Base-by-base conservation (phyloP, 2,797 vertebrate genomes). In the Anguilla marmorata region DNA sequence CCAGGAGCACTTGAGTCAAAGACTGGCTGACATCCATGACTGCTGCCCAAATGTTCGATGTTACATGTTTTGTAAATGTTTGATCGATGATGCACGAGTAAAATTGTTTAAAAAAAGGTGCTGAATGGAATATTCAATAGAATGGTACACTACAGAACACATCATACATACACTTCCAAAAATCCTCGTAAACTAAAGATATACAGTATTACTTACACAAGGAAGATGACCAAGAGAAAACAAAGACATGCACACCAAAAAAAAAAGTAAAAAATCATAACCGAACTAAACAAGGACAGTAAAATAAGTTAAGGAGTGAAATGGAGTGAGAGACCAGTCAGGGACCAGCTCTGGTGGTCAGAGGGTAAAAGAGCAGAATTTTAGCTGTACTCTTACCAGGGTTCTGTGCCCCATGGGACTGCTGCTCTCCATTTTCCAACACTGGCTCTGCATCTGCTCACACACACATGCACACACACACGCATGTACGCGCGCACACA, bases 381-480 rank as follows among this genome's bases (percentile, higher is more conserved):
- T 52, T 91, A 90, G 87, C 89, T 90, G 88, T 16, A 86, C 41
- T 95, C 97, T 93, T 97, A 99, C 98, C 98, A 93, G 96, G 89
- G 80, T 79, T 92, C 88, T 95, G 95, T 60, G 92, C 95, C 89
- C 93, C 95, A 90, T 95, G 95, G 90, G 94, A 91, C 76, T 96
- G 95, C 86, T 98, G 96, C 91, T 97, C 95, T 21, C 97, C 98
- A 0, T 98, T 98, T 92, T 97, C 96, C 91, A 97, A 88, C 80
- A 97, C 90, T 21, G 93, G 86, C 63, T 93, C 95, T 80, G 94
- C 85, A 87, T 94, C 93, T 94, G 94, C 95, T 96, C 90, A 87
- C 93, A 94, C 87, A 88, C 79, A 90, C 41, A 90, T 69, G 90
- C 58, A 89, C 58, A 89, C 87, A 88, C 56, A 85, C 76, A 89